Evolutionary conservation across 2,888 invertebrate species (phyloP).

Genomic region (Tinea pellionella): DNA sequence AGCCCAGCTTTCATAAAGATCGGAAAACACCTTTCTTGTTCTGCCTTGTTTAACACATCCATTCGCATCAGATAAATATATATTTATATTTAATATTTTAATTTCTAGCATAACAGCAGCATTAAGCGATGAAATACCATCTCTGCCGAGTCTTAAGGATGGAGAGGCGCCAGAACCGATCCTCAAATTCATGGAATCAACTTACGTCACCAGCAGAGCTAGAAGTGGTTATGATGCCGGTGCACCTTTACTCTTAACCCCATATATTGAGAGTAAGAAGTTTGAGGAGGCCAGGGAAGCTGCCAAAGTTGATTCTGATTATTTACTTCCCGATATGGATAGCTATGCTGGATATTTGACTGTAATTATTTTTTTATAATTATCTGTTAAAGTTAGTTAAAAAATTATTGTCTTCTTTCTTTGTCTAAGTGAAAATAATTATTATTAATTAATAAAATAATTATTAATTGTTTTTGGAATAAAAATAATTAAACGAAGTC

Average conservation of each 20-base stretch:
- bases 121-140: not conserved
- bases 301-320: constrained; percentile 47
- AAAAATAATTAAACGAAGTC: too few species aligned
- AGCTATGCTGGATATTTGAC: constrained; percentile 62
- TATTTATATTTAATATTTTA: too few species aligned
- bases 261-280: constrained; percentile 62
- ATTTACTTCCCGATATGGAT: constrained; percentile 52
- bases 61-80: too few species aligned
- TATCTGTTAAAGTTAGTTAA: too few species aligned
- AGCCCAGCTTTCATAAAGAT: too few species aligned
- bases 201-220: constrained; percentile 36
- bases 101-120: not conserved
- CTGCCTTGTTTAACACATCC: too few species aligned
- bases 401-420: too few species aligned
- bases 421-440: too few species aligned
- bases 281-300: constrained; percentile 58
- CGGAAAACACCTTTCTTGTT: too few species aligned
- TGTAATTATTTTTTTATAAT: constrained; percentile 26
- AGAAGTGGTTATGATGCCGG: constrained; percentile 43
- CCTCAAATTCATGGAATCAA: constrained; percentile 49
- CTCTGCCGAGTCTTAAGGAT: constrained; percentile 48
- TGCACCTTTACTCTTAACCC: constrained; percentile 64
- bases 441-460: too few species aligned
- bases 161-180: constrained; percentile 60
- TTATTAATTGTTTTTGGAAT: too few species aligned